Percentiles rank a stretch among this genome's conserved stretches.
phyloP scores from a whole-genome alignment of 2,113 vertebrate species.

The Scophthalmus maximus region DNA sequence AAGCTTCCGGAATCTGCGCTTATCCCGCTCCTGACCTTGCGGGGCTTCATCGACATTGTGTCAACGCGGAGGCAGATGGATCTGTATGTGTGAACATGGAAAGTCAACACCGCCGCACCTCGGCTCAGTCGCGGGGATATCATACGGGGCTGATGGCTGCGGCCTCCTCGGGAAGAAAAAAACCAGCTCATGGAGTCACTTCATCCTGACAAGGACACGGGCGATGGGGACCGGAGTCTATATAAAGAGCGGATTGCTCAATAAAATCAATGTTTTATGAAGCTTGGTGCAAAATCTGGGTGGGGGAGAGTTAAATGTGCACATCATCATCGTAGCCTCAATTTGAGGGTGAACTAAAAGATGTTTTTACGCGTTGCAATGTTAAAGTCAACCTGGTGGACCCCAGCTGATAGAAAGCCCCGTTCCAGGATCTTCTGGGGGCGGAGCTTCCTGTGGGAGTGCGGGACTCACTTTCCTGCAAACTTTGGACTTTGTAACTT shows the following conservation, averaged over 20 bases:
- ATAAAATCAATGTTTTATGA: neutral
- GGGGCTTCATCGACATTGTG: slow-evolving; percentile 56
- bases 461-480: too few relatives aligned
- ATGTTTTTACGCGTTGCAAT: too few relatives aligned
- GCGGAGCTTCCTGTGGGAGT: too few relatives aligned
- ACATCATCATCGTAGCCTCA: too few relatives aligned
- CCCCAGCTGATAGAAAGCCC: too few relatives aligned
- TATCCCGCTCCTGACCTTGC: slow-evolving; percentile 58
- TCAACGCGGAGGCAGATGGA: slow-evolving; percentile 49
- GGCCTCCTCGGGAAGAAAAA: neutral
- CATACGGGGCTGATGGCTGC: slow-evolving; percentile 30
- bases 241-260: neutral
- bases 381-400: too few relatives aligned
- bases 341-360: too few relatives aligned
- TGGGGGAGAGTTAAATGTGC: too few relatives aligned
- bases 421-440: too few relatives aligned
- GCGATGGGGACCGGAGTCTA: neutral
- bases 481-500: too few relatives aligned
- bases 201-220: slow-evolving; percentile 13
- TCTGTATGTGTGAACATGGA: slow-evolving; percentile 64
- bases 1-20: slow-evolving; percentile 15
- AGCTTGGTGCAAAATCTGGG: too few relatives aligned
- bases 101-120: slow-evolving; percentile 61
- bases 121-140: slow-evolving; percentile 33
- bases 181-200: neutral